phyloP scores from a whole-genome alignment of 2,797 vertebrate species.

The Numenius phaeopus region DNA sequence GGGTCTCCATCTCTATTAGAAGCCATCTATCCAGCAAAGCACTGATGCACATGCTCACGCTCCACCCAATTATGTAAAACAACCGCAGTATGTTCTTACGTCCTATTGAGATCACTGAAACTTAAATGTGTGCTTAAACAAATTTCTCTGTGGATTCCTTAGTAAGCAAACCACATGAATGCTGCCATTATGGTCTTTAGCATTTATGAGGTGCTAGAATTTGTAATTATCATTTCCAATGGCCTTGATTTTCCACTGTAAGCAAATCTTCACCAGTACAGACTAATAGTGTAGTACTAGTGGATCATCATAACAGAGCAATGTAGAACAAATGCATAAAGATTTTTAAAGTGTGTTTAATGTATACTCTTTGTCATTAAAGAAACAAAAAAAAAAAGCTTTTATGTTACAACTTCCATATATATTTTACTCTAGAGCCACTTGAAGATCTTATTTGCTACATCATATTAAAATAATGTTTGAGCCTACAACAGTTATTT shows the following conservation, averaged over 20 bases:
- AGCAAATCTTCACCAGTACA: background rate
- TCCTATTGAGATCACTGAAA: background rate
- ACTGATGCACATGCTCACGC: fast-evolving
- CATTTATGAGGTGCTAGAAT: background rate
- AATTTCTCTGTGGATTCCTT: background rate
- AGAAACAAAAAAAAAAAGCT: background rate
- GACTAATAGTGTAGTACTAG: background rate
- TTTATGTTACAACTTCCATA: background rate
- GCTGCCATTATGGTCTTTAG: background rate
- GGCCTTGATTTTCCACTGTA: background rate
- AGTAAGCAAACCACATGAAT: background rate
- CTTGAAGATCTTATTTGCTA: background rate
- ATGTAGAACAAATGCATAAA: background rate
- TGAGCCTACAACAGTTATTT: background rate
- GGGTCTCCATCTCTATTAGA: background rate
- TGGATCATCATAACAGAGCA: background rate
- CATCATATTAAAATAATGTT: background rate
- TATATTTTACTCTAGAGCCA: background rate
- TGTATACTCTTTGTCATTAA: background rate
- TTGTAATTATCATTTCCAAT: background rate
- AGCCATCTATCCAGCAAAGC: background rate
- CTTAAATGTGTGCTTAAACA: background rate
- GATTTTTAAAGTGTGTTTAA: background rate
- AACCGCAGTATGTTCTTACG: fast-evolving
- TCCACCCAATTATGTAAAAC: background rate